Base-by-base conservation (phyloP, 2,797 vertebrate species). In the Thaleichthys pacificus region DNA sequence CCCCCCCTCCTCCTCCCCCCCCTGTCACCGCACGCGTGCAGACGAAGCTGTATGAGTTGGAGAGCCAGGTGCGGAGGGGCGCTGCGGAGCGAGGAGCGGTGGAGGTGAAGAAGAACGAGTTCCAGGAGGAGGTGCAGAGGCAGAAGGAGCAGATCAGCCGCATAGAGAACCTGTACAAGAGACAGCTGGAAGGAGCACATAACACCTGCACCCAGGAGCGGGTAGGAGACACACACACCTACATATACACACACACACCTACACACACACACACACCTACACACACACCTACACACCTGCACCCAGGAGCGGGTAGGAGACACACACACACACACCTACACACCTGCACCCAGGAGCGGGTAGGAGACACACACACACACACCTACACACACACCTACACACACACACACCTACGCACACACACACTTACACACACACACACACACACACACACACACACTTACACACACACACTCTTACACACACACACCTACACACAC, bases 71-170 rank as follows among this genome's bases (percentile, higher is more conserved):
- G 69, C 91, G 92, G 69, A 92, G 93, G 60, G 94, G 91, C 0
- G 92, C 91, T 0, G 93, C 82, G 0, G 97, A 99, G 82, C 87
- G 92, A 24, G 93, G 94, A 0, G 93, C 89, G 0, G 95, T 93
- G 28, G 95, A 97, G 75, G 66, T 93, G 74, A 96, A 95, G 78
- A 96, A 95, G 87, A 95, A 89, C 0, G 94, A 96, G 87, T 95
- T 94, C 74, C 94, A 96, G 70, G 91, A 93, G 51, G 94, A 94
- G 80, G 94, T 95, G 22, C 89, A 90, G 68, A 95, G 91, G 75
- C 96, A 96, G 74, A 93, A 84, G 1, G 90, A 95, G 28, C 94
- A 97, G 77, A 94, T 98, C 0, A 89, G 85, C 77, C 91, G 86
- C 69, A 93, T 97, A 22, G 95, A 96, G 84, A 93, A 79, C n/a